Evolutionary conservation across 2,888 invertebrate species (phyloP), one percentile per base, ranked within the genome.

Genomic region (Xestoiulus laeticollis): DNA sequence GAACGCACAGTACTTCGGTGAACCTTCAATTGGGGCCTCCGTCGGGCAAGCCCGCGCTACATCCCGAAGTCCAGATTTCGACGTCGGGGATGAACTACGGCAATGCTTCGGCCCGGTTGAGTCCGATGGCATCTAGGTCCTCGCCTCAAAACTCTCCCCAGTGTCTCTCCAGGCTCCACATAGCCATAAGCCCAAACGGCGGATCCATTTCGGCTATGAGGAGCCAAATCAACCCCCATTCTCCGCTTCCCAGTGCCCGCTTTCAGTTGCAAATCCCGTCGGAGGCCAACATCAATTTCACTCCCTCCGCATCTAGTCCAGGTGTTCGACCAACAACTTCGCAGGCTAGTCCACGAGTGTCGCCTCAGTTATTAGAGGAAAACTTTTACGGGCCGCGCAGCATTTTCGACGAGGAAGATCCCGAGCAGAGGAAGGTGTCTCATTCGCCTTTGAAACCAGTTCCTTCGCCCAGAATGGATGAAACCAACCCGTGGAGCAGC

Each of bases 1-100:
- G 32, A 22, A 88, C 83, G 19, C 88, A 87, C 32, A 88, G 88
- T 43, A 88, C 87, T 8, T 48, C 88, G 8, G 78, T 88, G 8
- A 88, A 87, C 26, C 48, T 88, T 38, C 83, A 87, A 38, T 43
- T 88, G 78, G 86, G 86, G 16, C 32, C 16, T 12, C 22, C 85
- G 3, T 12, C 38, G 3, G 85, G 32, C 14, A 26, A 86, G 32
- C 33, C 26, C 30, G 14, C 78, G 48, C 12, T 19, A 30, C 53
- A 44, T 26, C 48, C 87, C 30, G 53, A 44, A 85, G 30, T 87
- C 1, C 87, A 85, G n/a, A 85, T 87, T n/a, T 33, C 38, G 30
- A 30, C 87, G 16, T 85, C 38, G 6, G 87, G 85, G 16, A 44
- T 38, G 22, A 85, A 85, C 43, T 85, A 85, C 38, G 38, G 85